Evolutionary conservation across 2,113 vertebrate species (phyloP), one percentile per base, ranked within the genome.

Genomic region (Campylorhamphus procurvoides): DNA sequence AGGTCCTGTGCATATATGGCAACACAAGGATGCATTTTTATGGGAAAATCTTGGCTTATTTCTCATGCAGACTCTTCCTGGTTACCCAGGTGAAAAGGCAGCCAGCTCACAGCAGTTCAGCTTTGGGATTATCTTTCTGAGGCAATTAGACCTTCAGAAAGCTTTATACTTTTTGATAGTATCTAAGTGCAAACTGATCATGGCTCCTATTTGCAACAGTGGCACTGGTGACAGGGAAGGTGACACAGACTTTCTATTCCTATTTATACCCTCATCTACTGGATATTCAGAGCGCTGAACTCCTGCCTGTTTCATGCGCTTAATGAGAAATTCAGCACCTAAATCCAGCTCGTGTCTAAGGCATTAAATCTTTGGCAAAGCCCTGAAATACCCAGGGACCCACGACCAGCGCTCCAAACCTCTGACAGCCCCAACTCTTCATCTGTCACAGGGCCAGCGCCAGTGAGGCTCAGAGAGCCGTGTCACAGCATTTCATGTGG

Each of bases 221-320:
- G 73, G 25, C 50, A 44, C 37, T 3, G 2, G 37, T 24, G 49
- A 73, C 47, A 46, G 28, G 37, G 18, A 91, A 73, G 62, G 59
- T 56, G 46, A 86, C 62, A 18, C 0, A 1, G 46, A 40, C 7
- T 33, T 86, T 50, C 33, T 3, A 2, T 20, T 10, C 12, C 24
- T 9, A 28, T 76, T 90, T 31, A 35, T 19, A 53, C 47, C 53
- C 79, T 49, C 53, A 82, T 42, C 33, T 60, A 4, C 39, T 16
- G 53, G 27, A 24, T 50, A 27, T 27, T 55, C 79, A 22, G 71
- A 35, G 12, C 10, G 27, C 35, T 9, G 24, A 62, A 47, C 10
- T 18, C 4, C 4, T 62, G 71, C 29, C 18, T 76, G 50, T 49
- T 90, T 44, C 64, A 19, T 20, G 40, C 24, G 7, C 55, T 33